A percentile compares a stretch with the other conserved stretches of the same genome.
Evolutionary conservation across 2,888 invertebrate genomes (phyloP).

Genomic region (Tetropium fuscum): DNA sequence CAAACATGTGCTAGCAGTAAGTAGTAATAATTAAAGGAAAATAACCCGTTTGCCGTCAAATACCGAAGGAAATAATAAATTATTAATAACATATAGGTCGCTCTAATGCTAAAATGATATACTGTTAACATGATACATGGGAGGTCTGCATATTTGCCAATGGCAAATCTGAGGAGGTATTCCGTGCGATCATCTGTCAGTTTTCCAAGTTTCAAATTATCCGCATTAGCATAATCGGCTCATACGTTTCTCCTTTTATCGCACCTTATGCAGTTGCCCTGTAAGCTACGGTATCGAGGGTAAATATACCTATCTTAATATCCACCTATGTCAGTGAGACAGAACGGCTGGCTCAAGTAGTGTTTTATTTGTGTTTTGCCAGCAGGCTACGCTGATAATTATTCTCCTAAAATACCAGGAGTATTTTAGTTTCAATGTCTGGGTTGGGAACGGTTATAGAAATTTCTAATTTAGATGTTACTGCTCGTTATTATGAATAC

Average conservation of each 20-base stretch:
- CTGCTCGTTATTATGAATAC: too few relatives aligned
- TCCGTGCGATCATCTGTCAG: constrained; percentile 23
- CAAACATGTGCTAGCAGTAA: too few relatives aligned
- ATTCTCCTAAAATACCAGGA: constrained; percentile 15
- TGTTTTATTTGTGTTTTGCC: neutral
- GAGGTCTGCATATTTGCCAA: constrained; percentile 20
- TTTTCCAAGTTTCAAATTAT: constrained; percentile 20
- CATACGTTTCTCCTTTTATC: constrained; percentile 19
- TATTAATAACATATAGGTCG: too few relatives aligned
- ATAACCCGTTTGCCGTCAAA: too few relatives aligned
- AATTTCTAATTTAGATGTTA: constrained; percentile 12
- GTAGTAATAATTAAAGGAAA: too few relatives aligned
- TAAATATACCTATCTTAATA: neutral
- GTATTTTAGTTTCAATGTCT: constrained; percentile 24
- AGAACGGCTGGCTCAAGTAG: neutral
- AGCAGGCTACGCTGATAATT: neutral
- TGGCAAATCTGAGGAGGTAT: constrained; percentile 4
- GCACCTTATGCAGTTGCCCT: constrained; percentile 21
- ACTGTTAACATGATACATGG: constrained; percentile 19
- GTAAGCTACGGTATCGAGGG: neutral
- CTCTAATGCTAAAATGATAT: too few relatives aligned
- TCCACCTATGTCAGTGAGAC: neutral
- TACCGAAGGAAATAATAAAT: too few relatives aligned
- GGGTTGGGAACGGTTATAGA: constrained; percentile 17
- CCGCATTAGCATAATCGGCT: constrained; percentile 20